Evolutionary conservation across 1,140 invertebrate species (phyloP), one percentile per base, ranked within the genome.

Genomic region (Panulirus ornatus): DNA sequence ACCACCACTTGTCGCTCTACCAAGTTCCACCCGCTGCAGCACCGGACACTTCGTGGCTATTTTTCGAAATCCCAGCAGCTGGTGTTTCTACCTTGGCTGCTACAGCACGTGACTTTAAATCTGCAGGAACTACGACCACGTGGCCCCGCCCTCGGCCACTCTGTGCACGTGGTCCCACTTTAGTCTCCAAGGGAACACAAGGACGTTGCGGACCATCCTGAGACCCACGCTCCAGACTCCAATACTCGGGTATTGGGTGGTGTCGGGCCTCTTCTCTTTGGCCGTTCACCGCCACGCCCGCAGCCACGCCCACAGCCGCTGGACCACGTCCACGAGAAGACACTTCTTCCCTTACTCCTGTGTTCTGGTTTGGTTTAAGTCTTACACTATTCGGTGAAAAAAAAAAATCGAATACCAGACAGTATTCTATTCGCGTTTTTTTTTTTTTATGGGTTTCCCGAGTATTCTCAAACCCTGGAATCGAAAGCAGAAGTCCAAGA

Each of bases 131-230:
- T 66, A 30, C 27, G 58, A 66, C n/a, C 58, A 66, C 58, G 58
- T 66, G n/a, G 58, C 30, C 58, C 58, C 58, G n/a, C 58, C 58
- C 58, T 66, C 58, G 58, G n/a, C 58, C n/a, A 66, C 58, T 66
- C 6, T 34, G 1, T 66, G 27, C n/a, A 30, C n/a, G 27, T 2
- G 27, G 58, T 66, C 58, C 58, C 58, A 66, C 58, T 66, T 66
- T 5, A 66, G 58, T 66, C 58, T 66, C 58, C 58, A 66, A 6
- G 58, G 58, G 22, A 66, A 66, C n/a, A 66, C 58, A 2, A 66
- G 58, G 58, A 66, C 58, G n/a, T 66, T 66, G 58, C 58, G 58
- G 58, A 66, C n/a, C 58, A 66, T 66, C 58, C 22, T 66, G 58
- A 66, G n/a, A 66, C 58, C 58, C 58, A 30, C 6, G 58, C 58